Evolutionary conservation across 2,113 vertebrate species (phyloP), one percentile per base, ranked within the genome.

Genomic region (Scalopus aquaticus): DNA sequence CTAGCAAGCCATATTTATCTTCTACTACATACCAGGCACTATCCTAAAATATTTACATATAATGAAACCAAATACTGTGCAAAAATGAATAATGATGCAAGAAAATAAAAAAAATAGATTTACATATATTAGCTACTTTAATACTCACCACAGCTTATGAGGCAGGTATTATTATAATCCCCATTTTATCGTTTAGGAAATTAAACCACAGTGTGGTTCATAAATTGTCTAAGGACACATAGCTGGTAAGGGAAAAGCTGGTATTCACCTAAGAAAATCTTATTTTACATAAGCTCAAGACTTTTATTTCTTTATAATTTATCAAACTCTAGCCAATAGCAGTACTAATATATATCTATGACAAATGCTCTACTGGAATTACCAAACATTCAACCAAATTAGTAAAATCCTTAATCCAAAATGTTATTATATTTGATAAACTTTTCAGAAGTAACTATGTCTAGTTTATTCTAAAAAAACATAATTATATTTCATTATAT

Each of bases 381-480:
- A 49, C 49, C 85, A 88, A 82, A 82, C 35, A 46, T 32, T 77
- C 35, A n/a, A 83, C 82, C n/a, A n/a, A n/a, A 70, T 90, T 78
- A 64, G 44, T 8, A 92, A 89, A 49, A 60, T 70, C 8, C 39
- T 89, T 76, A 72, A 72, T 58, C 73, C n/a, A 24, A 89, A 64
- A 44, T 78, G 9, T 84, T 79, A 80, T 35, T 82, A 35, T n/a
- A n/a, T n/a, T n/a, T n/a, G n/a, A n/a, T 13, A 74, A 11, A n/a
- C 22, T n/a, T 95, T 83, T 51, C 22, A 67, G 54, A 84, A 92
- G 32, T 51, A 54, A 85, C n/a, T n/a, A 83, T 20, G 64, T 20
- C 35, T n/a, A n/a, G 10, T 54, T 81, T 60, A 72, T 32, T 80
- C 44, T 39, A 35, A 6, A 80, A n/a, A 70, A 82, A 56, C 4